Conservation (phyloP, 1,140 invertebrate species). For the Hesperophylax magnus region DNA sequence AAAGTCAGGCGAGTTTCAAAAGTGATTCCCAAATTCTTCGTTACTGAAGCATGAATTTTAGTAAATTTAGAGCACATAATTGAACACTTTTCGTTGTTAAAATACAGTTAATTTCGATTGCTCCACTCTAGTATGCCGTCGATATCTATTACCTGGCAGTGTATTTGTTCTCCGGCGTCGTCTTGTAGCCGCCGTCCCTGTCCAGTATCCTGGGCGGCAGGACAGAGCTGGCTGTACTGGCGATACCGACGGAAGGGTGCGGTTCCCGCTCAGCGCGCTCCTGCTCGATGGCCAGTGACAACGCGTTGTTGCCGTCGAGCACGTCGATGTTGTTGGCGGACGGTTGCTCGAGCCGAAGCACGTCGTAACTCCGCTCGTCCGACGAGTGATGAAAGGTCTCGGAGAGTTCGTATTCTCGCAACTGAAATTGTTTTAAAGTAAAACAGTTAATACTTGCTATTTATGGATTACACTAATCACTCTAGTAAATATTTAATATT, state of each 20-base stretch:
- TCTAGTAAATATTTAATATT: no score
- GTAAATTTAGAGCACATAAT: no score
- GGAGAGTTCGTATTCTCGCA: conserved; percentile 88
- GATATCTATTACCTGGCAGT: conserved; percentile 63
- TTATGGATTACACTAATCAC: no score
- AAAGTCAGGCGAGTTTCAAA: no score
- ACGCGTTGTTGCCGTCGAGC: conserved; percentile 80
- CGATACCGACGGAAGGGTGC: conserved; percentile 53
- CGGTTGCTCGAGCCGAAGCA: conserved; percentile 77
- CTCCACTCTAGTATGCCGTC: no score
- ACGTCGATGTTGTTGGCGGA: conserved; percentile 75
- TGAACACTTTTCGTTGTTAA: no score
- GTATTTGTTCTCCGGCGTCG: conserved; percentile 66
- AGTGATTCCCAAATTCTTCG: no score
- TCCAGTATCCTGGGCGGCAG: conserved; percentile 53
- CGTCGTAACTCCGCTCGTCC: conserved; percentile 84
- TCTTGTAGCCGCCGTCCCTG: conserved; percentile 61
- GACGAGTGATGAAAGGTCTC: conserved; percentile 87
- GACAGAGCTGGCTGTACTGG: conserved; percentile 64
- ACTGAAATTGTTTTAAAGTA: no score
- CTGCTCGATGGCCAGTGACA: conserved; percentile 83
- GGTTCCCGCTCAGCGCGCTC: conserved; percentile 78
- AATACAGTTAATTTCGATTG: no score
- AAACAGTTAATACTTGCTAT: no score
- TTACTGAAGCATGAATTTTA: no score